phyloP scores from a whole-genome alignment of 2,113 vertebrate species.

The Pyrgilauda ruficollis region DNA sequence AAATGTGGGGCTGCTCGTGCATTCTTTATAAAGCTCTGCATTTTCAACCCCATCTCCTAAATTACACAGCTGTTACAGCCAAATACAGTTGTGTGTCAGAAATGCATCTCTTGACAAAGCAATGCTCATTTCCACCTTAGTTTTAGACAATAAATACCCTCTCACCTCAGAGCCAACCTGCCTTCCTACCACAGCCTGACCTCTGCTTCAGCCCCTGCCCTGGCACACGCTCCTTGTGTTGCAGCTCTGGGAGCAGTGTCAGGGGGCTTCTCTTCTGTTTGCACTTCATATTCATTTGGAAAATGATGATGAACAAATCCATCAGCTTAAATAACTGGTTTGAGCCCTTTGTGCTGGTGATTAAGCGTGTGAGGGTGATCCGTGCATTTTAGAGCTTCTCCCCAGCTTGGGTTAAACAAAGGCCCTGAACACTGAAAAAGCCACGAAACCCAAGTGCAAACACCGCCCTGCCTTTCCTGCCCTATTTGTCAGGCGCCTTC shows the following conservation, averaged over 20 bases:
- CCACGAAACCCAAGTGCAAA: neutral
- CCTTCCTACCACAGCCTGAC: neutral
- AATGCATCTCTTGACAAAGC: neutral
- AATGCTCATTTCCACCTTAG: neutral
- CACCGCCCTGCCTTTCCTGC: neutral
- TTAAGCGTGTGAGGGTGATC: neutral
- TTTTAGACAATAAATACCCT: neutral
- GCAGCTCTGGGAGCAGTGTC: rapidly evolving
- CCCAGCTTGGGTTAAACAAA: neutral
- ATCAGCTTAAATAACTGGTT: neutral
- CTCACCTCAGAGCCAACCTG: neutral
- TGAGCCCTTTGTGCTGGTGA: neutral
- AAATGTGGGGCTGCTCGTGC: neutral
- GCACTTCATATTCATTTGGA: neutral
- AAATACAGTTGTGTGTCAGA: neutral
- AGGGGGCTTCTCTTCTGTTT: neutral
- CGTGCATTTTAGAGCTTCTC: neutral
- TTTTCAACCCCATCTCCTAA: neutral
- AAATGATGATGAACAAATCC: neutral
- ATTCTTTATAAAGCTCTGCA: neutral
- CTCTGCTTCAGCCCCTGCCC: neutral
- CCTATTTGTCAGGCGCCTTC: neutral
- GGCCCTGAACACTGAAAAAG: neutral
- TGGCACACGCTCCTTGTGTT: neutral
- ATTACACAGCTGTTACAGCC: neutral